Percentiles rank a stretch among this genome's conserved stretches.
Conservation (phyloP, 2,113 vertebrate genomes). For the Corythornis madagascariensis region DNA sequence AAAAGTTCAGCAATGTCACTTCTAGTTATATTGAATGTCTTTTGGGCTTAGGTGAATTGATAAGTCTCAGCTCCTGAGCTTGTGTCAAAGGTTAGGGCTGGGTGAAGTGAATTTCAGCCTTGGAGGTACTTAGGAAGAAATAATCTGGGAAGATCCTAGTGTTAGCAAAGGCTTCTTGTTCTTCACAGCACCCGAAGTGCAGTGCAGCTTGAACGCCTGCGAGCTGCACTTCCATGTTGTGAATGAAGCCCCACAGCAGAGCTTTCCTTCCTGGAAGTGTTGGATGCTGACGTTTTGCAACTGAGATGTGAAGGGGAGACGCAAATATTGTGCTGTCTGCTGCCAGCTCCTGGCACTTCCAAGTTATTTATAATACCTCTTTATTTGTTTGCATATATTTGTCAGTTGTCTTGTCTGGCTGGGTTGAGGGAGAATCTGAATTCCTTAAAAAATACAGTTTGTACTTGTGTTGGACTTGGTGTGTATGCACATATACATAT, state of each 20-base stretch:
- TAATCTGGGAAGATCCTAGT: not conserved
- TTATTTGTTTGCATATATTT: not conserved
- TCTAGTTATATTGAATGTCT: not conserved
- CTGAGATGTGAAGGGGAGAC: not conserved
- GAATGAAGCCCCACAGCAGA: not conserved
- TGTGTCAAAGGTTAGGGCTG: not conserved
- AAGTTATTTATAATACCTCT: not conserved
- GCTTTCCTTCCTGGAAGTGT: not conserved
- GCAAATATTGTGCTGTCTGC: not conserved
- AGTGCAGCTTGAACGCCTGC: not conserved
- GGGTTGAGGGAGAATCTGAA: not conserved
- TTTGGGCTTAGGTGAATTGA: not conserved
- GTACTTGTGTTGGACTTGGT: not conserved
- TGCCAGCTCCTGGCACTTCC: slow-evolving; percentile 36
- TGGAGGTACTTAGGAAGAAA: not conserved
- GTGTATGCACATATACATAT: not conserved
- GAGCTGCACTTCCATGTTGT: not conserved
- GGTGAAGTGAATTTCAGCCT: not conserved
- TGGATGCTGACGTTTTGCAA: not conserved
- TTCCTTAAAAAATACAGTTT: not conserved
- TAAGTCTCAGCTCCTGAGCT: not conserved
- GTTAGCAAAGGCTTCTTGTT: not conserved
- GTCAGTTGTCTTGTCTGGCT: slow-evolving; percentile 8
- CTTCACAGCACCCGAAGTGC: not conserved
- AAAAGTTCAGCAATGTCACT: not conserved